phyloP scores from a whole-genome alignment of 2,113 vertebrate species.

The Apus apus region DNA sequence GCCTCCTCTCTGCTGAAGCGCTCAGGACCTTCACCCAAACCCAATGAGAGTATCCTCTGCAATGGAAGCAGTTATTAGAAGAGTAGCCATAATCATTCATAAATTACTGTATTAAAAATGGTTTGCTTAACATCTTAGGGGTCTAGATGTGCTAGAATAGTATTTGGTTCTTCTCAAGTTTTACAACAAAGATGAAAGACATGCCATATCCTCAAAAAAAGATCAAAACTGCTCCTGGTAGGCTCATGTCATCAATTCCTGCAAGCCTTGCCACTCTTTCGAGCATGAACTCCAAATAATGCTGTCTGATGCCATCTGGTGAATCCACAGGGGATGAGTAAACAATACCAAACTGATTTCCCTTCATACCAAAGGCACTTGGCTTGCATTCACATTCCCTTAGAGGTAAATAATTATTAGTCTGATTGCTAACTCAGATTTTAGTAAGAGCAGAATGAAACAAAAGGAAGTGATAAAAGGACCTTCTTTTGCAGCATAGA shows the following conservation, averaged over 20 bases:
- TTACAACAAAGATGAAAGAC: background rate
- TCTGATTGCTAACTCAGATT: constrained; percentile 32
- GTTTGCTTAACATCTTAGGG: background rate
- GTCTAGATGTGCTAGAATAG: background rate
- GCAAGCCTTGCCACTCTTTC: background rate
- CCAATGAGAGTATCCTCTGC: background rate
- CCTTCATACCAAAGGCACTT: constrained; percentile 29
- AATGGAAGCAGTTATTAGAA: background rate
- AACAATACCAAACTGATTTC: constrained; percentile 61
- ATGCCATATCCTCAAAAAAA: background rate
- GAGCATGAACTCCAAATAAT: constrained; percentile 25
- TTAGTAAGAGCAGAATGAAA: constrained; percentile 9
- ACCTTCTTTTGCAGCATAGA: background rate
- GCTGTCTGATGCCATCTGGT: constrained; percentile 68
- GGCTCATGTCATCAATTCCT: background rate
- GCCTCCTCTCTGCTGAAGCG: background rate
- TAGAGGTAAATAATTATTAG: constrained; percentile 45
- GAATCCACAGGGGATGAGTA: constrained; percentile 62
- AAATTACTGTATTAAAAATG: background rate
- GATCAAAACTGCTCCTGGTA: background rate
- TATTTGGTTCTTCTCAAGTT: background rate
- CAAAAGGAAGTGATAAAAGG: background rate
- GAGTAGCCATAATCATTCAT: background rate
- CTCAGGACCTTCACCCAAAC: background rate
- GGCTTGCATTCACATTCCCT: constrained; percentile 61